A percentile compares a stretch with the other conserved stretches of the same genome.
Evolutionary conservation across 2,113 vertebrate genomes (phyloP).

Genomic region (Antechinus flavipes): DNA sequence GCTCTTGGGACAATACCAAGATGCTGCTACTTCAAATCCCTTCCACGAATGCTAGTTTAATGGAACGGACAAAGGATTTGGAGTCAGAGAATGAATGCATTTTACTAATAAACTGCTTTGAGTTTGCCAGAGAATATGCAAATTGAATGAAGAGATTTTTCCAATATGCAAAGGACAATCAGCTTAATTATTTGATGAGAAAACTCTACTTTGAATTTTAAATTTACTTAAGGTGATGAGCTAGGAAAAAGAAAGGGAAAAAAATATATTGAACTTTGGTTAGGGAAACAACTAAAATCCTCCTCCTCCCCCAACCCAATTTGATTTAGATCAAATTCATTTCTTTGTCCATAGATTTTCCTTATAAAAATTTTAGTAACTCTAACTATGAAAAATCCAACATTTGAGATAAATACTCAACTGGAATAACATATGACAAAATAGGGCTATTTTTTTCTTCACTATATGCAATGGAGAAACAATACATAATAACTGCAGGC

Average conservation of each 20-base stretch:
- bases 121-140: slow-evolving; percentile 53
- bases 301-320: neutral
- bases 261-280: slow-evolving; percentile 13
- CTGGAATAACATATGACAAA: neutral
- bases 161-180: slow-evolving; percentile 43
- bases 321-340: neutral
- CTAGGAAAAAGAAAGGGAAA: slow-evolving; percentile 40
- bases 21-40: neutral
- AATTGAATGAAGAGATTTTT: slow-evolving; percentile 55
- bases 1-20: neutral
- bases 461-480: neutral
- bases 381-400: neutral
- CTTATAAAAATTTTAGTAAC: neutral
- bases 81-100: neutral
- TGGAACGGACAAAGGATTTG: neutral
- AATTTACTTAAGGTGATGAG: slow-evolving; percentile 17
- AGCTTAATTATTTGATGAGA: slow-evolving; percentile 57
- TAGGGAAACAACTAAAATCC: neutral
- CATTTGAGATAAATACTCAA: neutral
- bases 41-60: neutral
- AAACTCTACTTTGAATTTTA: slow-evolving; percentile 58
- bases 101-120: slow-evolving; percentile 62
- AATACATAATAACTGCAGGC: neutral
- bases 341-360: neutral
- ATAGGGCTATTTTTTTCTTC: neutral